These are phyloP conservation scores for Sander vitreus DNA, from an alignment of 2,113 vertebrate genomes.

Conservation along the genomic window DNA sequence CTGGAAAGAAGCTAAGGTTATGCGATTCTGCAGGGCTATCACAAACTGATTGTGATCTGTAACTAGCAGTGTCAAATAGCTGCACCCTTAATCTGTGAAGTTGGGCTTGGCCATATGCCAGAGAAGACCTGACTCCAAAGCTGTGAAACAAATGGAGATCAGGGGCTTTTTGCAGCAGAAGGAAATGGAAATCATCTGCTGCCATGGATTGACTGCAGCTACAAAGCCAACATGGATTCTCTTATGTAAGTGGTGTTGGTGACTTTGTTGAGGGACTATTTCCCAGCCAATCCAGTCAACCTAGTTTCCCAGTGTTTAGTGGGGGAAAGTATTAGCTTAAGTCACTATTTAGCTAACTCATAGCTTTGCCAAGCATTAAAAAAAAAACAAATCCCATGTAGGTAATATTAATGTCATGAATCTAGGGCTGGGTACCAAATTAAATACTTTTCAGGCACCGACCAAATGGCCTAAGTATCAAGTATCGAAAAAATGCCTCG, in stretches of 20 bases:
- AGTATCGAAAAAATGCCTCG: no score
- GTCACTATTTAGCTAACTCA: background rate
- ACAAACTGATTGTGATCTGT: background rate
- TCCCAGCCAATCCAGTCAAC: background rate
- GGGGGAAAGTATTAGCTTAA: background rate
- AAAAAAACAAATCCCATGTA: background rate
- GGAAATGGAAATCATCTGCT: constrained; percentile 27
- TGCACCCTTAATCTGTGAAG: background rate
- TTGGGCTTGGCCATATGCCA: background rate
- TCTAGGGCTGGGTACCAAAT: no score
- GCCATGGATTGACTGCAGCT: constrained; percentile 48
- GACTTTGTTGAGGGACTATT: background rate
- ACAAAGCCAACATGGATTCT: constrained; percentile 58
- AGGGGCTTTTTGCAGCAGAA: constrained; percentile 23
- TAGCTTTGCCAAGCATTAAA: background rate
- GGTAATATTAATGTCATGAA: background rate
- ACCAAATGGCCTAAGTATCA: no score
- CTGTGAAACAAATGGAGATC: constrained; percentile 48
- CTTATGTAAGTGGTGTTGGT: constrained; percentile 8
- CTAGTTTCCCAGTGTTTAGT: background rate
- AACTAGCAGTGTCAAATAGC: background rate
- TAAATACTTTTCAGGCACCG: no score
- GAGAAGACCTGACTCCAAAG: constrained; percentile 35
- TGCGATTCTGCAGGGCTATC: background rate
- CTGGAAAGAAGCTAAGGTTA: background rate